phyloP scores from a whole-genome alignment of 2,113 vertebrate genomes.

The Toxostoma redivivum region DNA sequence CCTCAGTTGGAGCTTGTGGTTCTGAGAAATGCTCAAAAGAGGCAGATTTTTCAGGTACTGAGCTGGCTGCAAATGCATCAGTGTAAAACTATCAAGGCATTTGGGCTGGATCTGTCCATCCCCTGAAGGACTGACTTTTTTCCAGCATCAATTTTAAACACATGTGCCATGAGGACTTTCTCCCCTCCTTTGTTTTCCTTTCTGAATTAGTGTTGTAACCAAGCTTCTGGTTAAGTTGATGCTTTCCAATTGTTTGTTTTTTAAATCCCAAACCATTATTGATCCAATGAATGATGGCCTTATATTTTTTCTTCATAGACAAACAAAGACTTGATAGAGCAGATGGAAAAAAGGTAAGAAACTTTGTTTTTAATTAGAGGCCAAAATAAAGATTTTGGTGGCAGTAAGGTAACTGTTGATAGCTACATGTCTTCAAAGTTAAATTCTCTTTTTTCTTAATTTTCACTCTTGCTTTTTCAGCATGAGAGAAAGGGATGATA shows the following conservation, averaged over 20 bases:
- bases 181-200: not conserved
- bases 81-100: not conserved
- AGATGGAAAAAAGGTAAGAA: slow-evolving; percentile 79
- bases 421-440: not conserved
- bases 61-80: not conserved
- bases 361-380: not conserved
- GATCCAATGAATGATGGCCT: not conserved
- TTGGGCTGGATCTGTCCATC: not conserved
- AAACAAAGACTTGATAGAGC: slow-evolving; percentile 74
- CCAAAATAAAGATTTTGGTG: not conserved
- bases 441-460: not conserved
- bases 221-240: not conserved
- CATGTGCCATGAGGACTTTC: accelerated
- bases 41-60: not conserved
- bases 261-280: not conserved
- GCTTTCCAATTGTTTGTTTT: not conserved
- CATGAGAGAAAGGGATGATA: slow-evolving; percentile 89
- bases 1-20: not conserved
- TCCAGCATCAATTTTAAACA: not conserved
- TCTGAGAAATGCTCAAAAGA: not conserved
- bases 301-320: slow-evolving; percentile 11
- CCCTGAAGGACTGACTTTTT: not conserved
- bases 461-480: slow-evolving; percentile 39
- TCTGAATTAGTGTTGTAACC: not conserved
- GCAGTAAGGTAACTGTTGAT: not conserved